A percentile compares a stretch with the other conserved stretches of the same genome.
Evolutionary conservation across 2,888 invertebrate genomes (phyloP).

Genomic region (Drosophila birchii): DNA sequence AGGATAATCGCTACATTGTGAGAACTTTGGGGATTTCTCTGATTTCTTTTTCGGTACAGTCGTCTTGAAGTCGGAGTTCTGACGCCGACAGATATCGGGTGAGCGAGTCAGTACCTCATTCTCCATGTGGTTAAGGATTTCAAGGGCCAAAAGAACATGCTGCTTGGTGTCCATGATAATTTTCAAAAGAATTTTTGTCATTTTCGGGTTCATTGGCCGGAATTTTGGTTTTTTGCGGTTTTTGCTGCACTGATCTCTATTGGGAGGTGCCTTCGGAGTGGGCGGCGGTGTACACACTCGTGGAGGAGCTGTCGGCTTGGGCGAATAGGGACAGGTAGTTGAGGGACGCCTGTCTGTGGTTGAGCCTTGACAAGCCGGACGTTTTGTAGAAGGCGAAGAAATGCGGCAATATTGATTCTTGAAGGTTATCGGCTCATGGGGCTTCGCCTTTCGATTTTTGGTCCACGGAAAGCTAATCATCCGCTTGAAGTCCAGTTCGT

Average conservation of each 20-base stretch:
- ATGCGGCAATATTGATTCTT: neutral
- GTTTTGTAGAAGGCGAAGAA: neutral
- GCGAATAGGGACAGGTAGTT: neutral
- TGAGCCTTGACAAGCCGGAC: neutral
- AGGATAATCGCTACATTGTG: neutral
- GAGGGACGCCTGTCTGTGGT: neutral
- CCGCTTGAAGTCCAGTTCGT: slow-evolving; percentile 39
- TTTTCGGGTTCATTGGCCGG: neutral
- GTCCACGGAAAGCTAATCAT: slow-evolving; percentile 26
- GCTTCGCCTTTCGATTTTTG: neutral
- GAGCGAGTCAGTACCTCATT: slow-evolving; percentile 31
- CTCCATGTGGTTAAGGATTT: slow-evolving; percentile 50
- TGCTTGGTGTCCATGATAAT: slow-evolving; percentile 43
- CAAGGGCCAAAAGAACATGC: slow-evolving; percentile 42
- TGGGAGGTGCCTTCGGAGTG: neutral
- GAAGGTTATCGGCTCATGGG: neutral
- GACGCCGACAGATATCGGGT: neutral
- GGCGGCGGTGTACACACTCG: neutral
- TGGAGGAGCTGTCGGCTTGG: neutral
- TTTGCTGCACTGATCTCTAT: neutral
- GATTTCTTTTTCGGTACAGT: neutral
- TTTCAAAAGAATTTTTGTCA: neutral
- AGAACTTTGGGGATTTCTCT: slow-evolving; percentile 6
- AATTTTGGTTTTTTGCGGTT: neutral
- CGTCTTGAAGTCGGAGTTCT: neutral